Base-by-base conservation (phyloP, 92 coral and sea anemone species). In the Actinostola sp. region DNA sequence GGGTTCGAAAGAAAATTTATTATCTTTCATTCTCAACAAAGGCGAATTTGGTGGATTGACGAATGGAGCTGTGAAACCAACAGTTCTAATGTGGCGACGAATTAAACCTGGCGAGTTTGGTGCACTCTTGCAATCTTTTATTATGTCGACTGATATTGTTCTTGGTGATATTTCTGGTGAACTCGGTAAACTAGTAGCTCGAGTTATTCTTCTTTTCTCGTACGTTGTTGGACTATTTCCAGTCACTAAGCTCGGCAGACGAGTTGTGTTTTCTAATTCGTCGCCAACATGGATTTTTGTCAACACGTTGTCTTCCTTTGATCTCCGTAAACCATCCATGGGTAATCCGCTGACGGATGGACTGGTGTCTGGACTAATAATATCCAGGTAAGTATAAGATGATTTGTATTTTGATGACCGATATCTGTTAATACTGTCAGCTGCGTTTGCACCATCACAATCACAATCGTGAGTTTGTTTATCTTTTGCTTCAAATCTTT, bases 71-170 rank as follows among this genome's bases (percentile, higher is more conserved):
- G 59, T 49, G 42, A 67, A 16, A 0, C 72, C 72, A 67, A 49
- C 72, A 46, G 72, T 60, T 46, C 57, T 67, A 26, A 46, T 10
- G 7, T 59, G 11, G 3, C 72, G 72, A 49, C 71, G 80, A 6
- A 33, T 42, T 10, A 71, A 63, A 7, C 46, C 28, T 24, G 90
- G 90, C 21, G 90, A 85, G n/a, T 67, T 72, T 30, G 90, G 90
- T 25, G 90, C 90, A 64, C 90, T 85, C 24, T 69, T 80, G 12
- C 82, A 48, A 48, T 61, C 27, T 15, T 24, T 20, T 46, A 45
- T 50, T 33, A 34, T 36, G 69, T 76, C 82, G 9, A 77, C 28
- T 61, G 81, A 84, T 23, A 72, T 86, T 24, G 44, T 29, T 39
- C 84, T 61, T 20, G 75, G 78, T 44, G 63, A 23, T 11, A 59